Conservation (phyloP, 1,140 invertebrate genomes). For the Chrysomallon squamiferum region DNA sequence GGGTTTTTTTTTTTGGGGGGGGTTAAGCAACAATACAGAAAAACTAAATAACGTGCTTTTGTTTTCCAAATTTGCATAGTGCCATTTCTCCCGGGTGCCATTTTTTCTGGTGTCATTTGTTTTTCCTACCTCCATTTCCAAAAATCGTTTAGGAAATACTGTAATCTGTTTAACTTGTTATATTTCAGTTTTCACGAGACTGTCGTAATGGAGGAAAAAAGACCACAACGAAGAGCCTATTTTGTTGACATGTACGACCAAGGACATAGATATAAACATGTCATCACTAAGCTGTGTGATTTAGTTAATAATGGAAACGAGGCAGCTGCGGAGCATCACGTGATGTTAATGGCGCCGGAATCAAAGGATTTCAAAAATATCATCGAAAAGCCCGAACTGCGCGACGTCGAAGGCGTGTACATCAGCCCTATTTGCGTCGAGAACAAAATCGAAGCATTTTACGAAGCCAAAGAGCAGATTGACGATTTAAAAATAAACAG, state of each 20-base stretch:
- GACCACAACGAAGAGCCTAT: background rate
- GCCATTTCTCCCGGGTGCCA: too few species aligned
- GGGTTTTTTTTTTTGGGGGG: too few species aligned
- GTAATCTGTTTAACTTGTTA: too few species aligned
- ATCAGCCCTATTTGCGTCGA: background rate
- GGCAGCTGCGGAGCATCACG: background rate
- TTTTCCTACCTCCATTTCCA: too few species aligned
- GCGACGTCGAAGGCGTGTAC: background rate
- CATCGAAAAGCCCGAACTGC: background rate
- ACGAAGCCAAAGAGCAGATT: background rate
- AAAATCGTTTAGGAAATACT: too few species aligned
- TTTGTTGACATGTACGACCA: background rate
- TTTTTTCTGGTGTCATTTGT: too few species aligned
- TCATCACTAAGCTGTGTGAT: background rate
- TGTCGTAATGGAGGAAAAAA: background rate
- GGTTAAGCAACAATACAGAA: too few species aligned
- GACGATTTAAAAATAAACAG: background rate
- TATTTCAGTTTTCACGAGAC: too few species aligned
- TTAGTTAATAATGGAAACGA: background rate
- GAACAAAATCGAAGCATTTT: slow-evolving; percentile 4
- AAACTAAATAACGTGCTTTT: too few species aligned
- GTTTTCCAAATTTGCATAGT: too few species aligned
- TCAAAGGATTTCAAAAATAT: background rate
- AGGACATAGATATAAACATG: background rate
- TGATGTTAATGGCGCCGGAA: background rate